A percentile compares a stretch with the other conserved stretches of the same genome.
These are phyloP conservation scores for Hippoglossus stenolepis DNA, from an alignment of 2,113 vertebrate species.

Conservation along the genomic window DNA sequence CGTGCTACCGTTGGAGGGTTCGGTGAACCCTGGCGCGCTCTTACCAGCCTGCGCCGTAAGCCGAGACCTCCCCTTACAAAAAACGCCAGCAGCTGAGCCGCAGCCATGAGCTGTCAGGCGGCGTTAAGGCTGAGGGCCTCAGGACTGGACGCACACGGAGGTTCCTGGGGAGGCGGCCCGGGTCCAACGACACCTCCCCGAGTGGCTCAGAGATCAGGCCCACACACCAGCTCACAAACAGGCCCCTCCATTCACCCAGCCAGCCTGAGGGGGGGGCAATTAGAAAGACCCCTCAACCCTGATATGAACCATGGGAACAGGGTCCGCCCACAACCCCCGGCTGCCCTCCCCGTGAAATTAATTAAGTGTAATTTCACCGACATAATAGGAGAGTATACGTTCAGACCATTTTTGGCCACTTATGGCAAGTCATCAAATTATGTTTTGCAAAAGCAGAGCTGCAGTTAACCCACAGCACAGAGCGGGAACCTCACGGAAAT, in stretches of 20 bases:
- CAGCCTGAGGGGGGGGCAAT: constrained; percentile 43
- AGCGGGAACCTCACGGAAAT: constrained; percentile 12
- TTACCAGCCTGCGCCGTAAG: too few species aligned
- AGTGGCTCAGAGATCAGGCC: constrained; percentile 47
- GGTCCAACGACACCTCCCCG: constrained; percentile 24
- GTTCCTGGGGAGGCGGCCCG: constrained; percentile 35
- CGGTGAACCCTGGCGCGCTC: constrained; percentile 2
- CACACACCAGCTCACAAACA: constrained; percentile 52
- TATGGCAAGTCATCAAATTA: constrained; percentile 33
- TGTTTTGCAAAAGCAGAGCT: constrained; percentile 24
- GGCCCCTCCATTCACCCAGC: constrained; percentile 27
- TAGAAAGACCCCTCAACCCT: constrained; percentile 28
- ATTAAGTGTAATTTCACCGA: constrained; percentile 64
- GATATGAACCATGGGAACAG: constrained; percentile 58
- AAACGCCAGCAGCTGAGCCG: constrained; percentile 63
- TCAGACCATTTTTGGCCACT: constrained; percentile 35
- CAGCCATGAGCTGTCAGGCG: constrained; percentile 72
- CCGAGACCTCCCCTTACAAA: background rate
- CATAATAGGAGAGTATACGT: constrained; percentile 38
- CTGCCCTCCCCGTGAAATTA: constrained; percentile 62
- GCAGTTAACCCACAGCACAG: too few species aligned
- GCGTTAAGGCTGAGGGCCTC: constrained; percentile 57
- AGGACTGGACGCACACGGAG: constrained; percentile 14
- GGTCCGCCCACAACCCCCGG: constrained; percentile 36
- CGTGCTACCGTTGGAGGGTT: constrained; percentile 66